A percentile compares a stretch with the other conserved stretches of the same genome.
phyloP scores from a whole-genome alignment of 2,888 invertebrate genomes.

The Diaphora mendica region DNA sequence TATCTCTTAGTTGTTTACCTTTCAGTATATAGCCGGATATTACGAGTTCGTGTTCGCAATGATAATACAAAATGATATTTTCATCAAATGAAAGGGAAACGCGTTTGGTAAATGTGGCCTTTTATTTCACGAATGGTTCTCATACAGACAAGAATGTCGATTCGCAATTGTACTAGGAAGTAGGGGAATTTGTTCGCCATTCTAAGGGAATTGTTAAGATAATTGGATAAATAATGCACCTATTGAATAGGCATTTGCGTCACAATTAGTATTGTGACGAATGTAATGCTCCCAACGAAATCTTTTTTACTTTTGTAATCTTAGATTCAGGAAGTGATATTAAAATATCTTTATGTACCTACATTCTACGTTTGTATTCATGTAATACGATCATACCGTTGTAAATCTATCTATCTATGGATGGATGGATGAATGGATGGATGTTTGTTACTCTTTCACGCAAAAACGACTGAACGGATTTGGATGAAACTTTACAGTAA shows the following conservation, averaged over 20 bases:
- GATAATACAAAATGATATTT: constrained; percentile 20
- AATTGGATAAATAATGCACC: not conserved
- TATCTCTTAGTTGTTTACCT: not conserved
- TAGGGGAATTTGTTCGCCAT: not conserved
- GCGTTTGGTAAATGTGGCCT: not conserved
- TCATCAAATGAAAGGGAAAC: constrained; percentile 5
- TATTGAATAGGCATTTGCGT: not conserved
- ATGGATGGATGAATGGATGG: too few species aligned
- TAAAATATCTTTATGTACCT: too few species aligned
- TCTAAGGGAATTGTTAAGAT: not conserved
- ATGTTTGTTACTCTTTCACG: too few species aligned
- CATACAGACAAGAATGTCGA: not conserved
- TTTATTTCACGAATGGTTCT: not conserved
- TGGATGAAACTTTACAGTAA: too few species aligned
- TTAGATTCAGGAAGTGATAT: too few species aligned
- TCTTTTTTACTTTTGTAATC: too few species aligned
- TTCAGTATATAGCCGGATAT: constrained; percentile 19
- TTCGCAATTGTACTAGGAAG: not conserved
- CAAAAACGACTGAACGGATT: too few species aligned
- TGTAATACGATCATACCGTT: not conserved
- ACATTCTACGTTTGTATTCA: not conserved
- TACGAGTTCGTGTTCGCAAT: constrained; percentile 16
- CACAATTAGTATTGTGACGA: not conserved
- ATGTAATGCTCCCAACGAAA: not conserved
- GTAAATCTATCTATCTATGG: too few species aligned